Evolutionary conservation across 2,888 invertebrate genomes (phyloP).

Genomic region (Coecobrya sp.): DNA sequence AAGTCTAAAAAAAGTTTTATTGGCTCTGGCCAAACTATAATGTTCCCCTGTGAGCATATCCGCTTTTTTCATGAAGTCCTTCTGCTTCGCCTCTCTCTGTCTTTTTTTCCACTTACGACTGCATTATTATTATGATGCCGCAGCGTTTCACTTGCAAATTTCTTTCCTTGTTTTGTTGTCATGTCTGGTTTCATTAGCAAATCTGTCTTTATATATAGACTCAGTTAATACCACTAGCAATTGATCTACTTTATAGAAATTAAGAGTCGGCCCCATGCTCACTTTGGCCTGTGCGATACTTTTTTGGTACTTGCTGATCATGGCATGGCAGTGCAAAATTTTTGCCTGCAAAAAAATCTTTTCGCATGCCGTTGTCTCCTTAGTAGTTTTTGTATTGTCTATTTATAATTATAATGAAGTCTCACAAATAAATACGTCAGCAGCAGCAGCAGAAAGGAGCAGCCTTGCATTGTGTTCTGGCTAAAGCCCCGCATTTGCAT

Average conservation of each 20-base stretch:
- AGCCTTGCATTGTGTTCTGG: constrained; percentile 23
- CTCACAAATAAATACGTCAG: constrained; percentile 43
- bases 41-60: constrained; percentile 4
- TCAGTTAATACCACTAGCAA: neutral
- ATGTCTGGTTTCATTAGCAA: neutral
- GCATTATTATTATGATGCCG: neutral
- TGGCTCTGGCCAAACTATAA: constrained; percentile 1
- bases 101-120: neutral
- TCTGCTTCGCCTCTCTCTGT: neutral
- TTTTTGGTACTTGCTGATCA: neutral
- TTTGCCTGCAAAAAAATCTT: neutral
- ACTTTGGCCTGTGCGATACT: neutral
- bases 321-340: neutral
- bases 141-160: constrained; percentile 13
- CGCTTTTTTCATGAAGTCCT: neutral
- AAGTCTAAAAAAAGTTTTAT: constrained; percentile 26
- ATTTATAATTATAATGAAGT: constrained; percentile 41
- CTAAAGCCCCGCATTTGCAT: neutral
- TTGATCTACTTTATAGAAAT: neutral
- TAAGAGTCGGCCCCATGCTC: neutral
- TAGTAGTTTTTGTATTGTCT: neutral
- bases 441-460: neutral
- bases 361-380: neutral
- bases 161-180: neutral
- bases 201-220: neutral